Evolutionary conservation across 2,797 vertebrate genomes (phyloP).

Genomic region (Bryconaethiops microstoma): DNA sequence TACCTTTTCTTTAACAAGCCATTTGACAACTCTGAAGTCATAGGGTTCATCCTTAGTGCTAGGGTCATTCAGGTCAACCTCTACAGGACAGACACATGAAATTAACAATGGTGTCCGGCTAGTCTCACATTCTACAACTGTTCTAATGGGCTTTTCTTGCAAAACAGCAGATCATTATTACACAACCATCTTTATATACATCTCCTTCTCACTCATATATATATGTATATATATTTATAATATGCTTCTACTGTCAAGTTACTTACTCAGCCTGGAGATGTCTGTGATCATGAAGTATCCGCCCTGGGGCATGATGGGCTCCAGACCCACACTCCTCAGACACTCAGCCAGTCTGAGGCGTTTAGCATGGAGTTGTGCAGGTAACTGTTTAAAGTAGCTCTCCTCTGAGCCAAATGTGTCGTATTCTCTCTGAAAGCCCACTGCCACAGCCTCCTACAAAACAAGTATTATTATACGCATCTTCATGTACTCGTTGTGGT

Average conservation of each 20-base stretch:
- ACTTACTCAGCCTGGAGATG: constrained; percentile 88
- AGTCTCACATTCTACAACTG: too few species aligned
- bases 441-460: constrained; percentile 86
- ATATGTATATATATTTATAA: too few species aligned
- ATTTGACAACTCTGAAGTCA: constrained; percentile 87
- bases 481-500: too few species aligned
- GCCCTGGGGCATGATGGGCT: constrained; percentile 86
- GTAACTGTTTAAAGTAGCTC: constrained; percentile 89
- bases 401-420: constrained; percentile 78
- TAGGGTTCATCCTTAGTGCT: constrained; percentile 69
- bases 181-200: too few species aligned
- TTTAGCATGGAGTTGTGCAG: constrained; percentile 74
- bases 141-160: too few species aligned
- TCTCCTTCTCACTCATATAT: too few species aligned
- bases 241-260: background rate
- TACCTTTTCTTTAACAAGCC: constrained; percentile 94
- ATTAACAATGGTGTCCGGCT: background rate
- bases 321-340: constrained; percentile 82
- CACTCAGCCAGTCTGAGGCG: constrained; percentile 80
- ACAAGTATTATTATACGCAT: background rate
- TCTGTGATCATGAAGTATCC: constrained; percentile 91
- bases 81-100: constrained; percentile 4
- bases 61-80: constrained; percentile 71
- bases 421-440: constrained; percentile 84
- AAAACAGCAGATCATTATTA: too few species aligned